phyloP scores from a whole-genome alignment of 2,113 vertebrate genomes.

The Ranitomeya variabilis region DNA sequence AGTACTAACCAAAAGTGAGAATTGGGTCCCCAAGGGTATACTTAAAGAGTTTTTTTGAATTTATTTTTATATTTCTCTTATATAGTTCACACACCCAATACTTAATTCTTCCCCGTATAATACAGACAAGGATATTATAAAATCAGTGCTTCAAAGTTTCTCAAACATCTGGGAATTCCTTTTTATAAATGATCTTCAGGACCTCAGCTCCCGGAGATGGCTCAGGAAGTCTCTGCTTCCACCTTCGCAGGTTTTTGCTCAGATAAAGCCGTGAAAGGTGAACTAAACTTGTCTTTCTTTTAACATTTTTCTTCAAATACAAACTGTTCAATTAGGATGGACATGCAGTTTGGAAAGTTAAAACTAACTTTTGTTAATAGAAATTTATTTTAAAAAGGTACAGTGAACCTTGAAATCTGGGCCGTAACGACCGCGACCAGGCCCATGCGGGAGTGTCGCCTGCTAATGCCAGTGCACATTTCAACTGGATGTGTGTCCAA shows the following conservation, averaged over 20 bases:
- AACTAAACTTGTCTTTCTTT: background rate
- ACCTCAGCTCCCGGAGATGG: background rate
- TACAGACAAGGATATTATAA: background rate
- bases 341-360: background rate
- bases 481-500: too few relatives aligned
- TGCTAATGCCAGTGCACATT: too few relatives aligned
- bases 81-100: background rate
- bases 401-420: too few relatives aligned
- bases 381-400: background rate
- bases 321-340: background rate
- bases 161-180: background rate
- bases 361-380: background rate
- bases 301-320: slow-evolving; percentile 13
- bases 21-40: background rate
- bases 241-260: background rate
- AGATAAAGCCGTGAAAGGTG: background rate
- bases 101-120: background rate
- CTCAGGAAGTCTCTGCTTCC: background rate
- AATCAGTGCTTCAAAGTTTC: background rate
- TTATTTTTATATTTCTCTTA: background rate
- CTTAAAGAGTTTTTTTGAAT: background rate
- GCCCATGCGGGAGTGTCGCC: too few relatives aligned
- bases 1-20: background rate
- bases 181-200: background rate
- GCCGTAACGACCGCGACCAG: too few relatives aligned